phyloP scores from a whole-genome alignment of 2,113 vertebrate species.

The Eurypyga helias region DNA sequence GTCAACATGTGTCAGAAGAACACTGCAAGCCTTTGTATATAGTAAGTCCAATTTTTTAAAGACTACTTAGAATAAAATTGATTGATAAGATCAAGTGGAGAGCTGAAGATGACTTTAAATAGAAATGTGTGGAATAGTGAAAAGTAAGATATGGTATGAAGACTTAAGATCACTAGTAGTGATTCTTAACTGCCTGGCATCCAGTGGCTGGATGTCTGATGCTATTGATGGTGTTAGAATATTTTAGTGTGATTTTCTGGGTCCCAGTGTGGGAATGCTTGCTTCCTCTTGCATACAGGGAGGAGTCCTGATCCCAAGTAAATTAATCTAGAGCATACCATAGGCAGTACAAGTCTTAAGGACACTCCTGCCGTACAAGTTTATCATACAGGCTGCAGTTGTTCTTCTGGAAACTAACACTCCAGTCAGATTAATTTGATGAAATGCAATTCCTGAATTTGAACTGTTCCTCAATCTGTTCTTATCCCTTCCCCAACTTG shows the following conservation, averaged over 20 bases:
- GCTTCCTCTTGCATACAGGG: not conserved
- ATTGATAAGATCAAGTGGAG: not conserved
- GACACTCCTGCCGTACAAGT: not conserved
- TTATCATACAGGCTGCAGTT: not conserved
- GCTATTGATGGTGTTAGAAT: not conserved
- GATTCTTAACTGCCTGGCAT: not conserved
- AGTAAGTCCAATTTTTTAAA: not conserved
- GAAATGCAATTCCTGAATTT: not conserved
- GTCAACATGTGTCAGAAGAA: not conserved
- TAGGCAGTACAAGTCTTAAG: not conserved
- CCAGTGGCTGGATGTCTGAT: not conserved
- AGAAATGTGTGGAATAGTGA: not conserved
- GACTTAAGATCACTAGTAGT: not conserved
- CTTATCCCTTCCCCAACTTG: not conserved
- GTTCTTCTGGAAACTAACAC: not conserved
- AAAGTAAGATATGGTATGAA: not conserved
- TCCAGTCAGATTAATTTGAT: not conserved
- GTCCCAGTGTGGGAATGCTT: not conserved
- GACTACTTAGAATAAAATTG: not conserved
- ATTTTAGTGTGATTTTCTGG: not conserved
- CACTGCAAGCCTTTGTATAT: not conserved
- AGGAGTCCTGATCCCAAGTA: not conserved
- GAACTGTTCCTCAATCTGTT: not conserved
- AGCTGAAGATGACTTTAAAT: not conserved
- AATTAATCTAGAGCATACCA: too few species aligned